These are phyloP conservation scores for Heliothis subflexa DNA, from an alignment of 1,140 invertebrate genomes.

Conservation along the genomic window DNA sequence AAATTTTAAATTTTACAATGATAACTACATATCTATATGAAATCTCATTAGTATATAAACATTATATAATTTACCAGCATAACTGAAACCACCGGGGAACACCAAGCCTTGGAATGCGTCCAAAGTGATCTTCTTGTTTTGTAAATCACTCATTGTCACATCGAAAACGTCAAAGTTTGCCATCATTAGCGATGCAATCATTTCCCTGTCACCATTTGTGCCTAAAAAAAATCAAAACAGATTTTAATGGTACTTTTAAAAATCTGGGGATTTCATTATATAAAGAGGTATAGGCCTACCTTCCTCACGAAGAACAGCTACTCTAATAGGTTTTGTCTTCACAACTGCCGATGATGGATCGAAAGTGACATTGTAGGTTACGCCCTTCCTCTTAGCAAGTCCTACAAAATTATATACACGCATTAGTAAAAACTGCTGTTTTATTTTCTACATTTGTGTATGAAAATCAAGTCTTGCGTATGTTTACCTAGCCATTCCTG, in stretches of 20 bases:
- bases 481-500: constrained; percentile 90
- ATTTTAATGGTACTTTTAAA: constrained; percentile 15
- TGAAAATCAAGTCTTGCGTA: neutral
- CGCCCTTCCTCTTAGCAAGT: constrained; percentile 87
- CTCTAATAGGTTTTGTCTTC: constrained; percentile 87
- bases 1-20: neutral
- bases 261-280: neutral
- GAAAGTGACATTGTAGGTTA: constrained; percentile 90
- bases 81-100: constrained; percentile 99
- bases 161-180: constrained; percentile 98
- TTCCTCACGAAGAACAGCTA: constrained; percentile 98
- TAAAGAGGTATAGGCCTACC: constrained; percentile 83
- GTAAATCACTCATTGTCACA: constrained; percentile 96
- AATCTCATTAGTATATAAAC: neutral
- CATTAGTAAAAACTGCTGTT: neutral
- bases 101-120: constrained; percentile 95
- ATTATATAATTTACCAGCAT: constrained; percentile 90
- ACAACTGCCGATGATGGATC: constrained; percentile 87
- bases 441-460: neutral
- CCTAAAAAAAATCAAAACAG: constrained; percentile 61
- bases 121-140: constrained; percentile 89
- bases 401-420: constrained; percentile 62
- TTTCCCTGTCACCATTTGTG: constrained; percentile 98
- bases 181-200: constrained; percentile 96
- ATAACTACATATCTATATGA: neutral